Percentiles rank a stretch among this genome's conserved stretches.
These are phyloP conservation scores for Notodonta dromedarius DNA, from an alignment of 2,888 invertebrate species.

Conservation along the genomic window DNA sequence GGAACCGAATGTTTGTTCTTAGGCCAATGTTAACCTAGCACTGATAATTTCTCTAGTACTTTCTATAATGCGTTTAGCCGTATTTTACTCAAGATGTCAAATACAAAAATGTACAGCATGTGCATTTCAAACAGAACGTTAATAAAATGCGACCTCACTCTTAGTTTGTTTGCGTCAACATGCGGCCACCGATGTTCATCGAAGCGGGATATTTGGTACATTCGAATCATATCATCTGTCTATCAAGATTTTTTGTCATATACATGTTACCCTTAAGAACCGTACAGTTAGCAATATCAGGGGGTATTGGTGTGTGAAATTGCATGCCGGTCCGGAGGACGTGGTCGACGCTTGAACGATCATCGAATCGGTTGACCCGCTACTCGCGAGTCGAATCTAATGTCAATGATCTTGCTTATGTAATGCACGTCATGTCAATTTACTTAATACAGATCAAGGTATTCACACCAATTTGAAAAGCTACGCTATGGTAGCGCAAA, in stretches of 20 bases:
- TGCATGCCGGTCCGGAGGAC: slow-evolving; percentile 54
- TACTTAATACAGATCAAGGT: too few relatives aligned
- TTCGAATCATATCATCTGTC: slow-evolving; percentile 36
- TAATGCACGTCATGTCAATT: not conserved
- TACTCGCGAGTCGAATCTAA: slow-evolving; percentile 13
- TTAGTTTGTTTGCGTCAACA: not conserved
- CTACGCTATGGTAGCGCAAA: too few relatives aligned
- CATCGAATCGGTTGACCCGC: slow-evolving; percentile 42
- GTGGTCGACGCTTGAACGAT: slow-evolving; percentile 37
- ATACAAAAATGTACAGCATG: not conserved
- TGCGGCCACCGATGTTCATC: slow-evolving; percentile 26
- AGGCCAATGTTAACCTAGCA: too few relatives aligned
- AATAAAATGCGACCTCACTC: not conserved
- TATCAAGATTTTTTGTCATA: slow-evolving; percentile 46
- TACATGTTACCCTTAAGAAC: slow-evolving; percentile 41
- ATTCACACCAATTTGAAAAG: too few relatives aligned
- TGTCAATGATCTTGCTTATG: not conserved
- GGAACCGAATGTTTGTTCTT: too few relatives aligned
- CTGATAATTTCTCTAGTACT: too few relatives aligned
- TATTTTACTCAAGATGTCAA: too few relatives aligned
- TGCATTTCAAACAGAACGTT: not conserved
- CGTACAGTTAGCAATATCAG: slow-evolving; percentile 62
- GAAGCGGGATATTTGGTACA: slow-evolving; percentile 32
- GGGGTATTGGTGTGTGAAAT: slow-evolving; percentile 66
- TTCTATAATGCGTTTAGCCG: too few relatives aligned